Conservation (phyloP, 2,888 invertebrate species). For the Mesochorus sp. region DNA sequence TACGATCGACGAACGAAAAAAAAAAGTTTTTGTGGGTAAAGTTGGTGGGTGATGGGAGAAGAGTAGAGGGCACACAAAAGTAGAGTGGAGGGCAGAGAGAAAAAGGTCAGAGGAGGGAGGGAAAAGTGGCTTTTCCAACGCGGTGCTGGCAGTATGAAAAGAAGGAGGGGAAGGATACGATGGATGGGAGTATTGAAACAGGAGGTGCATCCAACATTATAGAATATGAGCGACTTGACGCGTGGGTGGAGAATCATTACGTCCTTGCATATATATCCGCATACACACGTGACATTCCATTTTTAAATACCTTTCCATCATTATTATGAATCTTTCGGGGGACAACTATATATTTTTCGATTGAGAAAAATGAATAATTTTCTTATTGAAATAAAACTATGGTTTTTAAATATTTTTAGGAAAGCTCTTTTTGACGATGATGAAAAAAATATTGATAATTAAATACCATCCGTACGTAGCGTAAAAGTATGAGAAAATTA, state of each 20-base stretch:
- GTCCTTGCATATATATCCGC: slow-evolving; percentile 18
- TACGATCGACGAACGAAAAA: slow-evolving; percentile 35
- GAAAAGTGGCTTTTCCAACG: slow-evolving; percentile 7
- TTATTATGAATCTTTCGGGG: no score
- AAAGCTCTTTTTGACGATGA: no score
- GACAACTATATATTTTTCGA: no score
- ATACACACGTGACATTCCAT: not conserved
- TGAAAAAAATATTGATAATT: no score
- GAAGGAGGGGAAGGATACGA: not conserved
- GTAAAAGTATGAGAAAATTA: no score
- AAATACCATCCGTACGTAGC: no score
- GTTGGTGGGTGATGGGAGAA: slow-evolving; percentile 6
- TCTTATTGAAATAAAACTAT: no score
- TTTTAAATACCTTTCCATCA: no score
- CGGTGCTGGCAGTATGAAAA: not conserved
- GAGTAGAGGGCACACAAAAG: not conserved
- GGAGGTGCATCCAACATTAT: slow-evolving; percentile 19
- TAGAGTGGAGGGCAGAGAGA: not conserved
- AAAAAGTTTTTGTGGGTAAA: slow-evolving; percentile 29
- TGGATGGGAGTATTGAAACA: slow-evolving; percentile 29
- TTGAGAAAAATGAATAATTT: no score
- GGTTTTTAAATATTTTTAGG: no score
- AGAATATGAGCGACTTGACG: slow-evolving; percentile 44
- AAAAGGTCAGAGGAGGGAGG: slow-evolving; percentile 20
- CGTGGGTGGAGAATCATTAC: slow-evolving; percentile 53